Base-by-base conservation (phyloP, 2,113 vertebrate species). In the Hypomesus transpacificus region DNA sequence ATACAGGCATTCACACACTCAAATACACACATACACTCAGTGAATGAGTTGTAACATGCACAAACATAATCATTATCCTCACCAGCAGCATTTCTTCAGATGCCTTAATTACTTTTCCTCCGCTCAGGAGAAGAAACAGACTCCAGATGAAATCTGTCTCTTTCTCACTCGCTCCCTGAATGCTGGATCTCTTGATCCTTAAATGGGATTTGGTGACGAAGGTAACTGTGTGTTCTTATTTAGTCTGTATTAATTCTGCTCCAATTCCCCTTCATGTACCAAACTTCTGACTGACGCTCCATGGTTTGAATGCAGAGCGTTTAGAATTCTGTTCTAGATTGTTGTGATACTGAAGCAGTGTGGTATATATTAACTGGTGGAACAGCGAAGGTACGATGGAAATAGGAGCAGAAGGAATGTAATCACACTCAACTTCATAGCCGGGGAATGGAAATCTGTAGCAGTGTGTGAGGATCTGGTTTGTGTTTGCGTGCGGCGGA, bases 81-180 rank as follows among this genome's bases (percentile, higher is more conserved):
- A 9, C 39, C 39, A 46, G 39, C 39, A 46, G 39, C 9, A 70
- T 68, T 69, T 79, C 76, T 78, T 69, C 67, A 79, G 63, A 73
- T 74, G 56, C 65, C 57, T 76, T 84, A 82, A 86, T 86, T 86
- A 81, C 82, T 83, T 71, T 82, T 70, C 57, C 46, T 51, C 52
- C 20, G 6, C 24, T 70, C 78, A 69, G 63, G 59, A 69, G 73
- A 84, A 74, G 68, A 79, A 71, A 60, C 56, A 60, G 63, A 34
- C 28, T 69, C 70, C 68, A 66, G 60, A 66, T 61, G 54, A 53
- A 79, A 68, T 24, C 34, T 50, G 34, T 31, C 26, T 68, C 71
- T 26, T 64, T 54, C 34, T 50, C 59, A 34, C 69, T 13, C 46
- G 14, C 24, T 28, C 34, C 16, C 51, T 64, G 22, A 68, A 60